Conservation (phyloP, 1,140 invertebrate species). For the Diachasma alloeum region DNA sequence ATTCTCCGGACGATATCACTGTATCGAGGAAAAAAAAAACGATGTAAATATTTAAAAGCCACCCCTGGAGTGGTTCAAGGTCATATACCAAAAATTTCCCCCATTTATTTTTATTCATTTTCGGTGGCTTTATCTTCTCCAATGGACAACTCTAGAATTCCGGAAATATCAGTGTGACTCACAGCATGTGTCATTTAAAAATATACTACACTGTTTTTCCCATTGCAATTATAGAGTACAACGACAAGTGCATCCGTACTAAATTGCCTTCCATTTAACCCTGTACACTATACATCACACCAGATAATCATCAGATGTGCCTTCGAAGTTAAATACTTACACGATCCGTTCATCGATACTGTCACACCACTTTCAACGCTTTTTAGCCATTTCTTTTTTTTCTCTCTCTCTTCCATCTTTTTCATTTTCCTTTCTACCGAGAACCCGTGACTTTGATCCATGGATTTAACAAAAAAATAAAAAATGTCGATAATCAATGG, state of each 20-base stretch:
- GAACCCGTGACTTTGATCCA: neutral
- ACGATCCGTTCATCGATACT: neutral
- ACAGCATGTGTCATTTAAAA: neutral
- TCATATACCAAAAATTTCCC: neutral
- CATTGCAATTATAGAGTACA: neutral
- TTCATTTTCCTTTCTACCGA: too few relatives aligned
- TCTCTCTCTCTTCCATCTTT: too few relatives aligned
- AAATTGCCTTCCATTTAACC: neutral
- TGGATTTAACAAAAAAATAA: neutral
- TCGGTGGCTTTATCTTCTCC: too few relatives aligned
- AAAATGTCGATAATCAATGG: slow-evolving; percentile 6
- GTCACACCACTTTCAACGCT: neutral
- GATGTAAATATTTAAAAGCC: neutral
- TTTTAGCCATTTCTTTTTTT: neutral
- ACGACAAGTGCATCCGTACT: neutral
- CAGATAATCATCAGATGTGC: neutral
- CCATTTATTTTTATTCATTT: neutral
- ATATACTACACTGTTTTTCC: neutral
- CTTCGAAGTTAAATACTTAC: neutral
- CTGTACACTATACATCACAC: neutral
- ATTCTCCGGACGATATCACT: slow-evolving; percentile 19
- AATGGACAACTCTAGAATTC: neutral
- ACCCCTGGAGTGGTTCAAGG: neutral
- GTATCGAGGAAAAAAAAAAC: neutral
- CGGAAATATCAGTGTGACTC: neutral